Evolutionary conservation across 2,888 invertebrate genomes (phyloP), one percentile per base, ranked within the genome.

Genomic region (Trichopria drosophilae): DNA sequence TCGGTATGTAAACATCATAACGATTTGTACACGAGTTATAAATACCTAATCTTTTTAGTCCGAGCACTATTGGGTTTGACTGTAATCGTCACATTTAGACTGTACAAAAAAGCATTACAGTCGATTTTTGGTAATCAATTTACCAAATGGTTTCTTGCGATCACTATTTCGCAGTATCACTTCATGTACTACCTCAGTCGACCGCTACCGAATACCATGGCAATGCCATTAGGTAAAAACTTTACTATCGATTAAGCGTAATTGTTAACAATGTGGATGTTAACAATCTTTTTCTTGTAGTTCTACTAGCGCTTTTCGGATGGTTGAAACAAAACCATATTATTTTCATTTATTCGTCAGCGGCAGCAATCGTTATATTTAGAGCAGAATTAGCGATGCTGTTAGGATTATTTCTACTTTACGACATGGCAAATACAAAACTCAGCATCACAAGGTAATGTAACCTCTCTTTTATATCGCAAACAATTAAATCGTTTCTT

Each of bases 151-250:
- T 88, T 88, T 67, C 82, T 88, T 16, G 76, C 86, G 4, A 84
- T 98, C 49, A 93, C 92, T 2, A 83, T 88, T 15, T 87, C 94
- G 1, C 99, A 99, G 76, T 99, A 97, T 76, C 99, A 99, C 78
- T 94, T 98, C 71, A 87, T 97, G 83, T 99, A 94, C 76, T 99
- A 99, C 73, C 83, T 93, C 77, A 92, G 93, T 66, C 83, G 99
- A 53, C 88, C 96, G 9, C 80, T 99, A 65, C 98, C 99, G 46
- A 99, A 99, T 76, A 90, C 90, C 23, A 90, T 98, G 83, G 95
- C 90, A 28, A 76, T 98, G 67, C 90, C 92, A 43, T 77, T 95
- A 70, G 95, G 97, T 96, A 82, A 80, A 32, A 47, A 10, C 28
- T 10, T 3, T 15, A 16, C 19, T 20, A 26, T 43, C 32, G 22